phyloP scores from a whole-genome alignment of 2,888 invertebrate genomes.

The Netelia fuscicornis region DNA sequence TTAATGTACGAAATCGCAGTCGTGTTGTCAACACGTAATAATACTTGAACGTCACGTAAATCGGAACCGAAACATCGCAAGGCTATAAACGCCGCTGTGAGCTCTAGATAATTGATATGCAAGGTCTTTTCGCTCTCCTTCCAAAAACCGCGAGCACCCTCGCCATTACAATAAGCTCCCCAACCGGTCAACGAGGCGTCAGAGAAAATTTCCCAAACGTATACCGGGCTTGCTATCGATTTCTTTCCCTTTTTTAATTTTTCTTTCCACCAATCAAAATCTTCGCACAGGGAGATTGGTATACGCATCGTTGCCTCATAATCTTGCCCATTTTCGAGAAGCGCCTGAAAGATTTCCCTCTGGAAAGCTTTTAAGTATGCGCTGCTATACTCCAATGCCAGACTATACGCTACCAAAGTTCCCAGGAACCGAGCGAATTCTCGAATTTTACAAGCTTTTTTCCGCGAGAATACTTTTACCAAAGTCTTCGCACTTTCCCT shows the following conservation, averaged over 20 bases:
- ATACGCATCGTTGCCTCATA: constrained; percentile 54
- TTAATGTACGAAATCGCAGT: constrained; percentile 2
- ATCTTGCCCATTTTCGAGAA: constrained; percentile 26
- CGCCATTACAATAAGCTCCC: constrained; percentile 58
- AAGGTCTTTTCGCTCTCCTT: constrained; percentile 43
- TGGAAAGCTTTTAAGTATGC: constrained; percentile 49
- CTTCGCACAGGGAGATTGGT: constrained; percentile 26
- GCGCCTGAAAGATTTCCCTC: constrained; percentile 36
- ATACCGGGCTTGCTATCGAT: constrained; percentile 45
- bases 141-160: constrained; percentile 59
- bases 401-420: constrained; percentile 41
- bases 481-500: constrained; percentile 19
- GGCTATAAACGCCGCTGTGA: constrained; percentile 61
- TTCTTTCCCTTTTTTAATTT: constrained; percentile 17
- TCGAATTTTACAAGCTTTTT: constrained; percentile 44
- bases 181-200: constrained; percentile 59
- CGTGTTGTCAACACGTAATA: constrained; percentile 16
- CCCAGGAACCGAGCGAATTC: constrained; percentile 59
- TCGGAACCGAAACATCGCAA: constrained; percentile 56
- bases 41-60: constrained; percentile 42
- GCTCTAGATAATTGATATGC: constrained; percentile 69
- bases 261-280: constrained; percentile 58
- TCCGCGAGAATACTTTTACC: constrained; percentile 28
- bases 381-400: constrained; percentile 54
- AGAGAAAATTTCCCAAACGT: constrained; percentile 44